Evolutionary conservation across 2,113 vertebrate genomes (phyloP).

Genomic region (Osmerus mordax): DNA sequence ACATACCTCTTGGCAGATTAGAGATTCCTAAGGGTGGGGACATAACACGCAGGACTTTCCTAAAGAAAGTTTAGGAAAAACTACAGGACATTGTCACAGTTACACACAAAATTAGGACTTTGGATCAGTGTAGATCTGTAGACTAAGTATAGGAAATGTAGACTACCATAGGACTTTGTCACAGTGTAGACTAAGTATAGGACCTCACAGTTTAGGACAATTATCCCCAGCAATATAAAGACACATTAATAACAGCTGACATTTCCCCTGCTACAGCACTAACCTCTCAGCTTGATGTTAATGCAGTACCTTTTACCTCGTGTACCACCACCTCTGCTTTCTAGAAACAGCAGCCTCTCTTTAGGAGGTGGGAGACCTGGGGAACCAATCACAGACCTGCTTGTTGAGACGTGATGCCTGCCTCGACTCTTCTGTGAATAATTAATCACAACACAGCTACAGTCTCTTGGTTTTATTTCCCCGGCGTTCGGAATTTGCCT

Average conservation of each 20-base stretch:
- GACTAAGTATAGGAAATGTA: no score
- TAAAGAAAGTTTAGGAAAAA: background rate
- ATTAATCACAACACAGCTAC: background rate
- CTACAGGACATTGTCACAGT: background rate
- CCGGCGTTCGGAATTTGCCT: background rate
- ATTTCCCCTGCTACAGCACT: background rate
- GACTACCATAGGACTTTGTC: no score
- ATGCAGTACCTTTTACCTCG: no score
- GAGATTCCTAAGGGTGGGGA: background rate
- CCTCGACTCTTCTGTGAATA: background rate
- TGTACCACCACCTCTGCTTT: no score
- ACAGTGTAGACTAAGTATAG: no score
- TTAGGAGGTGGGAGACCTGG: no score
- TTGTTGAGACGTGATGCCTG: background rate
- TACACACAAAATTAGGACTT: background rate
- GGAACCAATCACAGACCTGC: background rate
- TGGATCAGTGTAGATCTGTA: no score
- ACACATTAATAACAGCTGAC: constrained; percentile 29
- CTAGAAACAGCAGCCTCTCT: no score
- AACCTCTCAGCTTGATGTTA: no score
- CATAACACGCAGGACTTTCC: no score
- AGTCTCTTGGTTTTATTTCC: background rate
- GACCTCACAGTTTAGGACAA: no score
- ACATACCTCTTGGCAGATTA: background rate
- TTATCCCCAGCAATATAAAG: background rate